Percentiles rank a stretch among this genome's conserved stretches.
These are phyloP conservation scores for Watsonalla binaria DNA, from an alignment of 2,888 invertebrate species.

Conservation along the genomic window DNA sequence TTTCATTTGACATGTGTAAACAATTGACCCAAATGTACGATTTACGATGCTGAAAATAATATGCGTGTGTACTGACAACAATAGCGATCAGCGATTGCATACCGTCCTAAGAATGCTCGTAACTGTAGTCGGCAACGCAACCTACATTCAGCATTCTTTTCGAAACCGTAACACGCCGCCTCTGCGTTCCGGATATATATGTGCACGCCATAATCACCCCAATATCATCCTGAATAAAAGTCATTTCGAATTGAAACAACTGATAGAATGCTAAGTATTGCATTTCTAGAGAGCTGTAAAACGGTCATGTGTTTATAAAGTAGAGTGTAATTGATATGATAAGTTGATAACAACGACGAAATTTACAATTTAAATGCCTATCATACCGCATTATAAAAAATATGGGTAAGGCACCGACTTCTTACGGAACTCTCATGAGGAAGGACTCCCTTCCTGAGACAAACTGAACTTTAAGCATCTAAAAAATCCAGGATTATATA, in stretches of 20 bases:
- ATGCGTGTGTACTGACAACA: constrained; percentile 45
- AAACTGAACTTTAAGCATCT: no score
- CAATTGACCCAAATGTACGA: constrained; percentile 24
- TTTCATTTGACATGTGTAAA: constrained; percentile 10
- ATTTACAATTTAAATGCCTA: constrained; percentile 5
- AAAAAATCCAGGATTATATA: no score
- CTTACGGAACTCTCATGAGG: no score
- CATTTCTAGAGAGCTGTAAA: constrained; percentile 71
- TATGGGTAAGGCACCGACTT: no score
- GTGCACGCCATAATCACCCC: constrained; percentile 62
- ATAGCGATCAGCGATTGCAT: constrained; percentile 60
- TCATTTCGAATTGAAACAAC: constrained; percentile 48
- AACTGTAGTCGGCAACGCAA: constrained; percentile 74
- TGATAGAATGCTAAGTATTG: constrained; percentile 54
- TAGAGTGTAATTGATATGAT: constrained; percentile 48
- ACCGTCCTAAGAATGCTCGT: constrained; percentile 59
- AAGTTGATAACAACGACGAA: constrained; percentile 35
- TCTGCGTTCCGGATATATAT: constrained; percentile 71
- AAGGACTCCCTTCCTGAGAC: no score
- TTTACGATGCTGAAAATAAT: constrained; percentile 42
- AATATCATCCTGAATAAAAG: constrained; percentile 59
- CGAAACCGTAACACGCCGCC: constrained; percentile 76
- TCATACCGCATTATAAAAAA: not conserved
- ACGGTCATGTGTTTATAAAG: constrained; percentile 38
- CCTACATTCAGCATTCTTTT: constrained; percentile 78